Evolutionary conservation across 2,888 invertebrate species (phyloP).

Genomic region (Plebejus anna): DNA sequence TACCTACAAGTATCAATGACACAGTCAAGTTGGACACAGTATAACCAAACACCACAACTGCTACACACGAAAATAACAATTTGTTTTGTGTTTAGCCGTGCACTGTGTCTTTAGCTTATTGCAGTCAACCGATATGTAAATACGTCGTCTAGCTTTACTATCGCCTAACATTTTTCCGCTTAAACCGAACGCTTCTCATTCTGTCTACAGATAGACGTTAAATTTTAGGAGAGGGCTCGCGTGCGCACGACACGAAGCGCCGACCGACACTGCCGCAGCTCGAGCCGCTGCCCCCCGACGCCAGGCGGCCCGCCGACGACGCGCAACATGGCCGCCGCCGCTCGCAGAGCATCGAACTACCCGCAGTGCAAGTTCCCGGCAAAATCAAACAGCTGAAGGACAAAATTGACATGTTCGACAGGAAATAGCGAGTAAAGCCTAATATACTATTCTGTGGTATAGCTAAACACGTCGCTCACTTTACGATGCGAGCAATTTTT

Average conservation of each 20-base stretch:
- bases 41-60: neutral
- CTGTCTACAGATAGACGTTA: conserved; percentile 28
- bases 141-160: conserved; percentile 23
- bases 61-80: neutral
- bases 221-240: conserved; percentile 53
- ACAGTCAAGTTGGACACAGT: neutral
- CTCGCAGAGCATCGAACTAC: conserved; percentile 69
- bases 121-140: conserved; percentile 33
- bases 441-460: too few species aligned
- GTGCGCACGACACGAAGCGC: conserved; percentile 60
- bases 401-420: conserved; percentile 45
- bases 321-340: conserved; percentile 59
- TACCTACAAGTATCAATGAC: neutral
- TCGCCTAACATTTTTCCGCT: conserved; percentile 26
- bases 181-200: conserved; percentile 22
- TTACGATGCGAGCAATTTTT: neutral
- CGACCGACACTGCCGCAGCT: conserved; percentile 59
- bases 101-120: conserved; percentile 24
- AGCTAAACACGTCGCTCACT: neutral
- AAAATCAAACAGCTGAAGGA: conserved; percentile 67
- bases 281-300: conserved; percentile 49
- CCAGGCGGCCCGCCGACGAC: conserved; percentile 45
- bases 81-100: conserved; percentile 10
- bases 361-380: conserved; percentile 70
- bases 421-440: neutral